These are phyloP conservation scores for Hoplodrina ambigua DNA, from an alignment of 2,888 invertebrate genomes.

Conservation along the genomic window DNA sequence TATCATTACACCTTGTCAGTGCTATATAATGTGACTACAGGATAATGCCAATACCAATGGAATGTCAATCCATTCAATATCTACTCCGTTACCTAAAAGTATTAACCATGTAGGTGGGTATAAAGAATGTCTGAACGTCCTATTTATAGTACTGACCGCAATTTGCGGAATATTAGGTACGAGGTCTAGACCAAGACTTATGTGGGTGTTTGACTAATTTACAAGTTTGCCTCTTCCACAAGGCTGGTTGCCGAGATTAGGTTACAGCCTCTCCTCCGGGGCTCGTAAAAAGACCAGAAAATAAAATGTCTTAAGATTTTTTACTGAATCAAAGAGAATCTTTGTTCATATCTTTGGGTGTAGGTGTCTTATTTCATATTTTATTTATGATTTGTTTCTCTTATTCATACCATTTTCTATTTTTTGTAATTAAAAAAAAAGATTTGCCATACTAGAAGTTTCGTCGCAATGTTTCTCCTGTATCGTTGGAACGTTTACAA, in stretches of 20 bases:
- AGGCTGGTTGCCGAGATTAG: constrained; percentile 39
- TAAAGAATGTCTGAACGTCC: constrained; percentile 52
- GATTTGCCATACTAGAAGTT: no score
- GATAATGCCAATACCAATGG: not conserved
- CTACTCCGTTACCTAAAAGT: constrained; percentile 27
- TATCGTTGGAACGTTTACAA: no score
- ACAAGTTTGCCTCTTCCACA: constrained; percentile 38
- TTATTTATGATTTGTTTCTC: not conserved
- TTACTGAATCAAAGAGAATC: constrained; percentile 13
- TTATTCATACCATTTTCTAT: no score
- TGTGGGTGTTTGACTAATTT: constrained; percentile 44
- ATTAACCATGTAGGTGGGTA: constrained; percentile 48
- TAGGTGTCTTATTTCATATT: constrained; percentile 1
- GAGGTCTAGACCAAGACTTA: constrained; percentile 32
- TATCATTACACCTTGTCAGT: no score
- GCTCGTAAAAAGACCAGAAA: constrained; percentile 36
- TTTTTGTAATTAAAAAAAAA: no score
- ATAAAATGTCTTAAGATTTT: constrained; percentile 35
- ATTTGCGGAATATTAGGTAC: constrained; percentile 50
- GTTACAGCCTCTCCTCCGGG: constrained; percentile 9
- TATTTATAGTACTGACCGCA: constrained; percentile 54
- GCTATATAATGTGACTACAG: no score
- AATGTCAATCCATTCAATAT: constrained; percentile 6
- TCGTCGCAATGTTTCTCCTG: no score
- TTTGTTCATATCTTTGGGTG: constrained; percentile 17